A percentile compares a stretch with the other conserved stretches of the same genome.
Evolutionary conservation across 2,888 invertebrate species (phyloP).

Genomic region (Oscheius sp.): DNA sequence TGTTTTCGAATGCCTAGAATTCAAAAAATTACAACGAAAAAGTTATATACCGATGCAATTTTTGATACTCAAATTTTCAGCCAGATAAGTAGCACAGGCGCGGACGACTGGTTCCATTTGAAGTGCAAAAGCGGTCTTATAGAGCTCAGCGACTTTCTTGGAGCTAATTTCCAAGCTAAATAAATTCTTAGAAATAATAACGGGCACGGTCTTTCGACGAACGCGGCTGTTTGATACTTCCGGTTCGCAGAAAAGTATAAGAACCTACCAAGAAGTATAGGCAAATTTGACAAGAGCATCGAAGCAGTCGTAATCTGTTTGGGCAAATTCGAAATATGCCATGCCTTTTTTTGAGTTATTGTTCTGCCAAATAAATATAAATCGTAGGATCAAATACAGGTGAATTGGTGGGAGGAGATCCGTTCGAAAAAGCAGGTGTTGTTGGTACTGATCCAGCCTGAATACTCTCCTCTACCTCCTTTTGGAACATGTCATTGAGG

Average conservation of each 20-base stretch:
- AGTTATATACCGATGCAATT: constrained; percentile 73
- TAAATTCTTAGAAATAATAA: too few relatives aligned
- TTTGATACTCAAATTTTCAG: constrained; percentile 76
- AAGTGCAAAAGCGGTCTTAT: constrained; percentile 82
- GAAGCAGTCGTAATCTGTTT: constrained; percentile 78
- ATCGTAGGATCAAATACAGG: background rate
- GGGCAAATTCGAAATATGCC: constrained; percentile 63
- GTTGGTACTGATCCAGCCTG: background rate
- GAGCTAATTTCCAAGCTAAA: constrained; percentile 74
- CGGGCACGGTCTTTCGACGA: too few relatives aligned
- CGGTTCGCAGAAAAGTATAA: background rate
- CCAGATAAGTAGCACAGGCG: constrained; percentile 80
- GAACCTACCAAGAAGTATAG: constrained; percentile 79
- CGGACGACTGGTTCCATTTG: constrained; percentile 79
- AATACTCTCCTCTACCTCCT: constrained; percentile 33
- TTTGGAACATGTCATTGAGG: constrained; percentile 63
- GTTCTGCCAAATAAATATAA: background rate
- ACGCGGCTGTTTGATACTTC: background rate
- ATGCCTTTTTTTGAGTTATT: constrained; percentile 17
- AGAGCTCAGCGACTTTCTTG: constrained; percentile 80
- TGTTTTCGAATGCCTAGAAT: constrained; percentile 65
- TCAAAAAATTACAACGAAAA: background rate
- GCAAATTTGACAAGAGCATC: constrained; percentile 83
- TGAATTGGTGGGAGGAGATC: background rate
- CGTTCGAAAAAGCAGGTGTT: background rate